Evolutionary conservation across 1,140 invertebrate species (phyloP), one percentile per base, ranked within the genome.

Genomic region (Gonatopus flavifemur): DNA sequence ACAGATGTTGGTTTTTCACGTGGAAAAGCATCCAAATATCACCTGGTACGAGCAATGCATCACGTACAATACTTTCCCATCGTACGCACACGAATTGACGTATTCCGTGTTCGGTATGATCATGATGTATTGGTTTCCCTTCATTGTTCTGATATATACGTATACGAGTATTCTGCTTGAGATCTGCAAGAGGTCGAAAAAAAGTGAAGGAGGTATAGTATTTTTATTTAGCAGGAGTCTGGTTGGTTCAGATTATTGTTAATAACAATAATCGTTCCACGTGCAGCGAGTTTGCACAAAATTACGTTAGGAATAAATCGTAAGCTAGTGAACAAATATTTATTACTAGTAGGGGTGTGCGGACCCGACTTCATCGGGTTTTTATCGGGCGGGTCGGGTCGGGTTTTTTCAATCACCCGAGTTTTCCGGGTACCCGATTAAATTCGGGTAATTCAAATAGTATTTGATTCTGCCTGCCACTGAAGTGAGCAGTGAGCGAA

Each of bases 81-180:
- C 83, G 3, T 73, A 82, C 24, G 74, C 78, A 0, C 84, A 89
- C 51, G 87, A 93, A 71, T 65, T 91, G 32, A 79, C 83, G 1
- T 94, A 94, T 72, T 84, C 83, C 41, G 70, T 91, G 1, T 84
- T 90, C 36, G 88, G 87, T 30, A 91, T 93, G 86, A 62, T 86
- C 3, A 83, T 89, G 59, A 92, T 95, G 87, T 96, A 96, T 73
- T 84, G 84, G 21, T 77, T 93, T 3, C 94, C 94, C 0, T 77
- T 96, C 24, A 67, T 86, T 21, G 86, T 92, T 35, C 95, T 96
- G 45, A 85, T 93, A 35, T 91, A 88, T 65, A 90, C 89, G 62
- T 96, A 95, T 55, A 84, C 84, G 0, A 88, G 91, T 33, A 95
- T 96, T 40, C 80, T 96, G 0, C 55, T 84, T 12, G 89, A 91